Percentiles rank a stretch among this genome's conserved stretches.
These are phyloP conservation scores for Bergia puertoricense DNA, from an alignment of 92 coral and sea anemone species.

Conservation along the genomic window DNA sequence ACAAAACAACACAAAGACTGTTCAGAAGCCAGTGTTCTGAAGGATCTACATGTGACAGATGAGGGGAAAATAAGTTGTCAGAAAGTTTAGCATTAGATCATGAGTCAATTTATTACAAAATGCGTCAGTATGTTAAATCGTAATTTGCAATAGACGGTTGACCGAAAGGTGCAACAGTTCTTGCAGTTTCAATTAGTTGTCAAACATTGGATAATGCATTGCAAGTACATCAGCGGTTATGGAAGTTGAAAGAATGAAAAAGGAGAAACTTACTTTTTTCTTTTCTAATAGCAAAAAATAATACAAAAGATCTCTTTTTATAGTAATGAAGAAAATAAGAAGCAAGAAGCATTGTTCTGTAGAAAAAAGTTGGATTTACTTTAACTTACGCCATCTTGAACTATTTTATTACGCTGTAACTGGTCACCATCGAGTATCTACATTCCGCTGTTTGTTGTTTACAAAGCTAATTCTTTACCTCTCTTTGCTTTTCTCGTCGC, in stretches of 20 bases:
- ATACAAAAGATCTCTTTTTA: neutral
- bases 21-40: neutral
- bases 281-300: neutral
- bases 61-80: neutral
- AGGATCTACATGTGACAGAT: neutral
- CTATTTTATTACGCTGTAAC: neutral
- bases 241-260: neutral
- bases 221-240: neutral
- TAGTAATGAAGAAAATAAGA: neutral
- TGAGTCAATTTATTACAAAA: constrained; percentile 26
- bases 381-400: neutral
- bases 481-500: constrained; percentile 67
- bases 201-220: neutral
- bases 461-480: constrained; percentile 6
- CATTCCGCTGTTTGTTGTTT: neutral
- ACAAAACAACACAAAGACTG: neutral
- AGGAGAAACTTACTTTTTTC: neutral
- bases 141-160: neutral
- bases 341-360: neutral
- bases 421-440: neutral
- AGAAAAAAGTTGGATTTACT: neutral
- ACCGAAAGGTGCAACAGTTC: neutral
- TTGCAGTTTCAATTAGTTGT: neutral
- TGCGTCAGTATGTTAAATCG: constrained; percentile 28
- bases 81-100: neutral